Evolutionary conservation across 2,888 invertebrate species (phyloP), one percentile per base, ranked within the genome.

Genomic region (Spisula subtruncata): DNA sequence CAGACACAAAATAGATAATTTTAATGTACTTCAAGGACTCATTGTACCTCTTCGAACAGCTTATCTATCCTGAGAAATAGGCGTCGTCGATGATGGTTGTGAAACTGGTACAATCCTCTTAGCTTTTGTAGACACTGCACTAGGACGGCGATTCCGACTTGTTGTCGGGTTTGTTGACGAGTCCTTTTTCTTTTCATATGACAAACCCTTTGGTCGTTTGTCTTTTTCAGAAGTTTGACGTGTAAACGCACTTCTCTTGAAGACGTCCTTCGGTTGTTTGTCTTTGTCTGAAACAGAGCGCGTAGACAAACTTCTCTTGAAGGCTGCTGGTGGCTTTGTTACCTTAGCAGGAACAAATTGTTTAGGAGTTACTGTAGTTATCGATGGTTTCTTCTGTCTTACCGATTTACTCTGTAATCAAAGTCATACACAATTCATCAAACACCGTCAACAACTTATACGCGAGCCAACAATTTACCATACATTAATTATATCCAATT

Each of bases 41-140:
- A 81, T 20, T 46, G 16, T 81, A 89, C 86, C 86, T 87, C 87
- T 88, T 60, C 29, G 81, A 2, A 88, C 79, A n/a, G 86, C 86
- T 85, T 51, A 48, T 16, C 66, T 79, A 32, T 51, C 54, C 20
- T 14, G 29, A 0, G 66, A 60, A 56, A 16, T 66, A n/a, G n/a
- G n/a, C n/a, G n/a, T n/a, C 25, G n/a, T 41, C 16, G 84, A 75
- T 10, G 83, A 84, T 8, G 46, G 48, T n/a, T 87, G 82, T 12
- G 86, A 81, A 18, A 16, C 85, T 1, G 54, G 18, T n/a, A 86
- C 75, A 60, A 86, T 84, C 48, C 60, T 83, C 56, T 84, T 82
- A 41, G 88, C 84, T 84, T 91, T 91, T 0, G 91, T 89, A 12
- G 91, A 91, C 12, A 91, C 88, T n/a, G 89, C 88, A 46, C 83